phyloP scores from a whole-genome alignment of 2,113 vertebrate species.

The Oceanodroma tethys region DNA sequence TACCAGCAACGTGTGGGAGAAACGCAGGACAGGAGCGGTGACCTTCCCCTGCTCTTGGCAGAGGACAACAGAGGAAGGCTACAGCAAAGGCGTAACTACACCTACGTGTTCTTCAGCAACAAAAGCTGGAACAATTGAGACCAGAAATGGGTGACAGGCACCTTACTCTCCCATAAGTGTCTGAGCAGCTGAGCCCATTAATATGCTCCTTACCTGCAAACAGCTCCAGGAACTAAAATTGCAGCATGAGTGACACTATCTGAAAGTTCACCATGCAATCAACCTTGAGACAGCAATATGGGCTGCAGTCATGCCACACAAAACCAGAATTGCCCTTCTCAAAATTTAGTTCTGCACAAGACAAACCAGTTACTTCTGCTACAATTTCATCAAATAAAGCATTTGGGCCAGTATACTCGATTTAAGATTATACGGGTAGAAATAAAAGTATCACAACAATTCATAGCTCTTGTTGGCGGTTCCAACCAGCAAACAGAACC shows the following conservation, averaged over 20 bases:
- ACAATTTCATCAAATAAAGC: background rate
- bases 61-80: background rate
- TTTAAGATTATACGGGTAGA: rapidly evolving
- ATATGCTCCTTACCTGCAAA: background rate
- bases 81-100: background rate
- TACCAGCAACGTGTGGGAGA: rapidly evolving
- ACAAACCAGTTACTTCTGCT: background rate
- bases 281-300: rapidly evolving
- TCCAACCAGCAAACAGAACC: background rate
- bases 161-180: background rate
- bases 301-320: background rate
- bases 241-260: rapidly evolving
- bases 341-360: no score
- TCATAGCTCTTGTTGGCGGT: background rate
- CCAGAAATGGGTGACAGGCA: background rate
- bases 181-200: background rate
- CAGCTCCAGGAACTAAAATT: background rate
- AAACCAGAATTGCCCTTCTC: background rate
- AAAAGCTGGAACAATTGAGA: background rate
- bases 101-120: background rate
- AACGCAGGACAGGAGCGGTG: background rate
- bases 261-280: rapidly evolving
- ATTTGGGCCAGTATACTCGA: background rate
- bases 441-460: background rate
- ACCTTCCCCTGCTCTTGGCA: background rate